phyloP scores from a whole-genome alignment of 2,113 vertebrate species.

The Heterotilapia buettikoferi region DNA sequence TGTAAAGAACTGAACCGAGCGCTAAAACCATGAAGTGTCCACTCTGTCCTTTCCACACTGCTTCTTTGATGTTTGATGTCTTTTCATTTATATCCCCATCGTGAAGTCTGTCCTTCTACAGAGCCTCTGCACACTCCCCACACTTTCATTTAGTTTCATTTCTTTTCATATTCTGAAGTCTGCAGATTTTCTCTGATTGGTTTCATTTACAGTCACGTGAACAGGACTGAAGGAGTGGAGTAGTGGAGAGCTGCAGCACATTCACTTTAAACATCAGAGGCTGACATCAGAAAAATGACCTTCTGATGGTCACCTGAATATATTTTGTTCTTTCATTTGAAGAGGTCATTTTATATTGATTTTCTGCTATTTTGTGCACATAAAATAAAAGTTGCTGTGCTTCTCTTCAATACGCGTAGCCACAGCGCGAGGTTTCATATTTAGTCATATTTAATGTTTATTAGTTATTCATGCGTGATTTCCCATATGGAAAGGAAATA shows the following conservation, averaged over 20 bases:
- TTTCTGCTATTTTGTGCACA: not conserved
- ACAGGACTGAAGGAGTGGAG: not conserved
- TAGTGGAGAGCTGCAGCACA: not conserved
- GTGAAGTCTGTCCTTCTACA: not conserved
- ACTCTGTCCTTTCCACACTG: too few relatives aligned
- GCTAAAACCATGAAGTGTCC: too few relatives aligned
- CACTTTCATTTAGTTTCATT: not conserved
- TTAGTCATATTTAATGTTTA: not conserved
- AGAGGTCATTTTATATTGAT: not conserved
- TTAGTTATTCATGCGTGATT: accelerated
- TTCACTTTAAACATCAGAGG: not conserved
- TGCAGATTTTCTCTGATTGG: not conserved
- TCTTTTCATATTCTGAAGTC: not conserved
- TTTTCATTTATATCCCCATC: not conserved
- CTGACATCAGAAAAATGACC: not conserved
- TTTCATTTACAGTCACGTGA: not conserved
- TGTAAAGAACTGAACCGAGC: too few relatives aligned
- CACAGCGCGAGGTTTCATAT: not conserved
- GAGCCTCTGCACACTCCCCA: not conserved
- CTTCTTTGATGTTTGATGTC: too few relatives aligned
- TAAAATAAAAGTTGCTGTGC: not conserved
- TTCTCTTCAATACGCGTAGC: not conserved
- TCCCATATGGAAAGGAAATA: too few relatives aligned
- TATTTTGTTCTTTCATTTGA: not conserved
- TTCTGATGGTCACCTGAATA: not conserved